These are phyloP conservation scores for Pseudococcus longispinus DNA, from an alignment of 2,888 invertebrate species.

Conservation along the genomic window DNA sequence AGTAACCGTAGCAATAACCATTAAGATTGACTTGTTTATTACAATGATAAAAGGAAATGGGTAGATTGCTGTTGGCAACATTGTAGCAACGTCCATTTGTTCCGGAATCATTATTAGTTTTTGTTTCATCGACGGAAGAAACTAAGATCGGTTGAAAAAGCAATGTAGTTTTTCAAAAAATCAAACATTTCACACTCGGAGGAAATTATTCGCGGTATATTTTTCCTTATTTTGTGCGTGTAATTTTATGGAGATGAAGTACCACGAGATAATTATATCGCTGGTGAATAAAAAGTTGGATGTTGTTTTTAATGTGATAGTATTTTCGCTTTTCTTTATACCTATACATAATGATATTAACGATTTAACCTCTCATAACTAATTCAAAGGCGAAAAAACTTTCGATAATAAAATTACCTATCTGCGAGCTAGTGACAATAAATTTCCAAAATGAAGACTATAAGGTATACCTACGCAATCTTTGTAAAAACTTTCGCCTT, in stretches of 20 bases:
- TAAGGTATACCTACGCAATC: too few species aligned
- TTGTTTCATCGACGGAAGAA: constrained; percentile 28
- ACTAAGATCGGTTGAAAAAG: not conserved
- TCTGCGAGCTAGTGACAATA: too few species aligned
- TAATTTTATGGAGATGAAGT: not conserved
- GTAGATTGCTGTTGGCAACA: constrained; percentile 52
- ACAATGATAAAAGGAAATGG: constrained; percentile 52
- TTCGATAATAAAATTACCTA: not conserved
- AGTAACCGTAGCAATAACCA: constrained; percentile 50
- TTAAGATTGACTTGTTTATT: constrained; percentile 54
- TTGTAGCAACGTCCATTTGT: constrained; percentile 49
- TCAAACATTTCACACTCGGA: not conserved
- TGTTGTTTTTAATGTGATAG: not conserved
- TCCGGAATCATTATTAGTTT: constrained; percentile 50
- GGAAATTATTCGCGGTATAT: not conserved
- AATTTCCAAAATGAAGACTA: too few species aligned
- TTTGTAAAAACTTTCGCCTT: too few species aligned
- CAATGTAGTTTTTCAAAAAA: not conserved
- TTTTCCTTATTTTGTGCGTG: not conserved
- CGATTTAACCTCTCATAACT: not conserved
- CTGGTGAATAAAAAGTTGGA: not conserved
- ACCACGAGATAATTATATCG: not conserved
- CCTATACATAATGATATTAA: not conserved
- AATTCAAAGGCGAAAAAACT: not conserved
- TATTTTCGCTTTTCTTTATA: not conserved